A percentile compares a stretch with the other conserved stretches of the same genome.
Conservation (phyloP, 2,888 invertebrate species). For the Rotaria sp. region DNA sequence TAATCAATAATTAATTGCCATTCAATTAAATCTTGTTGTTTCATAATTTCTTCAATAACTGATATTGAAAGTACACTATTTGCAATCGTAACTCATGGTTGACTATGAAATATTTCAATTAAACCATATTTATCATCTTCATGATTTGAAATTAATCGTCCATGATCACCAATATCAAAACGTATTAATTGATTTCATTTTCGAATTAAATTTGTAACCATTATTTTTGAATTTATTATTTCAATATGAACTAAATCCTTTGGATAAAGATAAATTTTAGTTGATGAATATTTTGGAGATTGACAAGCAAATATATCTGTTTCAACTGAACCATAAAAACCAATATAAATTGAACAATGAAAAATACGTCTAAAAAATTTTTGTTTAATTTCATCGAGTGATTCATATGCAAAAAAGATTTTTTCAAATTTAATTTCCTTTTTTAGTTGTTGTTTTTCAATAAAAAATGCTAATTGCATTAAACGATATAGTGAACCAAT, state of each 20-base stretch:
- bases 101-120: not conserved
- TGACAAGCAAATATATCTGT: not conserved
- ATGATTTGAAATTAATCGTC: not conserved
- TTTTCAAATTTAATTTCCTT: not conserved
- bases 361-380: not conserved
- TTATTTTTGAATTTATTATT: not conserved
- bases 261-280: not conserved
- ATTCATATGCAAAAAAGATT: not conserved
- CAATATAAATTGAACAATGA: not conserved
- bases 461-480: not conserved
- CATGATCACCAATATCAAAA: not conserved
- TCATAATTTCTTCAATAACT: not conserved
- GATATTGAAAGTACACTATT: not conserved
- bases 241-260: not conserved
- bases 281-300: not conserved
- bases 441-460: not conserved
- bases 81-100: not conserved
- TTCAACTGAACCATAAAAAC: not conserved
- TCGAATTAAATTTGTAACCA: not conserved
- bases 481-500: not conserved
- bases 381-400: not conserved
- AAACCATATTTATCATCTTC: not conserved
- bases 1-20: constrained; percentile 6
- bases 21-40: not conserved
- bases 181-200: not conserved